These are phyloP conservation scores for Scolopax bukidnonensis DNA, from an alignment of 2,797 vertebrate species.

Conservation along the genomic window DNA sequence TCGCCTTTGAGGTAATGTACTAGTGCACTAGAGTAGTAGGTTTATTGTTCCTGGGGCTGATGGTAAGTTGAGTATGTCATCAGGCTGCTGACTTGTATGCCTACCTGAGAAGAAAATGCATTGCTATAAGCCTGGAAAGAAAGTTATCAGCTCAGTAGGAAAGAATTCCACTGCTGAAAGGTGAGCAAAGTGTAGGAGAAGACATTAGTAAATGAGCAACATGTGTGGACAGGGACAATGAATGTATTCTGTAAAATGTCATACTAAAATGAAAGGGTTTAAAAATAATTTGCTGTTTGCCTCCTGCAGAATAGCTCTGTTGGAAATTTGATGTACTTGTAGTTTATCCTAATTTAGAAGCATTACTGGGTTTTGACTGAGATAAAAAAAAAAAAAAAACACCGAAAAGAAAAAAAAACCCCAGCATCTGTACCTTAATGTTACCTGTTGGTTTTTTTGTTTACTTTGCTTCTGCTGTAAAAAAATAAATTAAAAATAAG, in stretches of 20 bases:
- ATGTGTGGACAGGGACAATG: background rate
- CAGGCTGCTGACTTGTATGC: conserved; percentile 66
- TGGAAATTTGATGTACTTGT: conserved; percentile 21
- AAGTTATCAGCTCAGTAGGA: conserved; percentile 79
- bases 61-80: conserved; percentile 56
- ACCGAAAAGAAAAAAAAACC: too few relatives aligned
- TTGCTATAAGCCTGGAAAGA: conserved; percentile 73
- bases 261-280: conserved; percentile 49
- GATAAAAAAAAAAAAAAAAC: background rate
- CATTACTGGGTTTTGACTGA: conserved; percentile 22
- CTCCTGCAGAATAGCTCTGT: conserved; percentile 28
- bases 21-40: conserved; percentile 63
- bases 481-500: background rate
- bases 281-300: conserved; percentile 47
- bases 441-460: background rate
- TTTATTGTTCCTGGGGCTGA: conserved; percentile 56
- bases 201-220: conserved; percentile 48
- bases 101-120: conserved; percentile 75
- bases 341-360: conserved; percentile 48
- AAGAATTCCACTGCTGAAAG: conserved; percentile 74
- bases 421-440: background rate
- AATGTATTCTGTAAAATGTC: conserved; percentile 31
- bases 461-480: background rate
- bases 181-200: conserved; percentile 71
- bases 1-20: conserved; percentile 59